These are phyloP conservation scores for Micrastur ruficollis DNA, from an alignment of 2,797 vertebrate species.

Conservation along the genomic window DNA sequence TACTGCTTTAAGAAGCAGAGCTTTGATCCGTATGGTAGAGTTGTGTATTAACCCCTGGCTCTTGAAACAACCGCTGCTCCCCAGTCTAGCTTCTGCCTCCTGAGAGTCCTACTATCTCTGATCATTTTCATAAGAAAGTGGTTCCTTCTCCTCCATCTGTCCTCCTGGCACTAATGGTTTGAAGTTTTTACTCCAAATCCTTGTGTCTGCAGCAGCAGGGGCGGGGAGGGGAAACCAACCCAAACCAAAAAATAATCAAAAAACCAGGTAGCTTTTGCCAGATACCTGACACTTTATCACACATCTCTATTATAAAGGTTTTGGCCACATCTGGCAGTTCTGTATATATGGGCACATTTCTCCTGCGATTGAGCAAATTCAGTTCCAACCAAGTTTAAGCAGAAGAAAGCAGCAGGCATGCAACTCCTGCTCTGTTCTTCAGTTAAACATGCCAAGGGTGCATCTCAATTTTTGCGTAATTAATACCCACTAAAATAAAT, in stretches of 20 bases:
- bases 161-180: background rate
- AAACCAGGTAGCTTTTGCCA: background rate
- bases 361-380: background rate
- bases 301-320: background rate
- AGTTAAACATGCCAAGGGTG: background rate
- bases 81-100: background rate
- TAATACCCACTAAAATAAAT: background rate
- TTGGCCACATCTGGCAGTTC: background rate
- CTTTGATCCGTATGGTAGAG: background rate
- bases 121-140: background rate
- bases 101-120: background rate
- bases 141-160: background rate
- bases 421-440: background rate
- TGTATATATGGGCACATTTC: background rate
- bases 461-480: background rate
- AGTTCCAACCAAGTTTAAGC: background rate
- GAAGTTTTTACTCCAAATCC: background rate
- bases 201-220: background rate
- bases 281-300: background rate
- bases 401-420: background rate
- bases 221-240: no score
- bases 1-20: background rate
- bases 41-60: background rate
- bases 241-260: background rate
- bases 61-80: background rate